Evolutionary conservation across 2,113 vertebrate genomes (phyloP).

Genomic region (Malurus cyaneus): DNA sequence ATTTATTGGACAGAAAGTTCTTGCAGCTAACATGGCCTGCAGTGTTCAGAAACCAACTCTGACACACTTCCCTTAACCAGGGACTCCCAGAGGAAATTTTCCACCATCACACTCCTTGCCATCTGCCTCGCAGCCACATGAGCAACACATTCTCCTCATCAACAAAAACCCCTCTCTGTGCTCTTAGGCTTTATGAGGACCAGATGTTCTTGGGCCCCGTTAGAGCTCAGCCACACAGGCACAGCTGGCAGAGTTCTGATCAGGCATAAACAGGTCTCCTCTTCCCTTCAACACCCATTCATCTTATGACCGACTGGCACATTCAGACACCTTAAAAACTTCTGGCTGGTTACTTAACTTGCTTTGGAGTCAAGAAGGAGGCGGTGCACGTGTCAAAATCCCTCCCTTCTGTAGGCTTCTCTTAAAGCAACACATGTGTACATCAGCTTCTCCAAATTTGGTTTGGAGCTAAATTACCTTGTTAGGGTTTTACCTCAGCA

Average conservation of each 20-base stretch:
- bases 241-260: background rate
- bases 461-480: background rate
- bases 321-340: background rate
- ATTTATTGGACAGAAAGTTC: background rate
- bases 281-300: background rate
- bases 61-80: background rate
- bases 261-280: background rate
- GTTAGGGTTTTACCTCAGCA: background rate
- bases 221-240: background rate
- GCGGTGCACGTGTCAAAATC: background rate
- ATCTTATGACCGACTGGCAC: background rate
- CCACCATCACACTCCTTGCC: background rate
- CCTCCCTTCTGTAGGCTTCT: background rate
- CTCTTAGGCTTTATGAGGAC: background rate
- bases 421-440: background rate
- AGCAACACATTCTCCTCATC: background rate
- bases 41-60: background rate
- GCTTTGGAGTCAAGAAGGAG: background rate
- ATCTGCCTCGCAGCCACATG: background rate
- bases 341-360: background rate
- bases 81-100: background rate
- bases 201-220: slow-evolving; percentile 6
- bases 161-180: background rate
- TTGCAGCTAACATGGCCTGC: background rate
- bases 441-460: background rate